Evolutionary conservation across 2,113 vertebrate species (phyloP).

Genomic region (Brachypteracias leptosomus): DNA sequence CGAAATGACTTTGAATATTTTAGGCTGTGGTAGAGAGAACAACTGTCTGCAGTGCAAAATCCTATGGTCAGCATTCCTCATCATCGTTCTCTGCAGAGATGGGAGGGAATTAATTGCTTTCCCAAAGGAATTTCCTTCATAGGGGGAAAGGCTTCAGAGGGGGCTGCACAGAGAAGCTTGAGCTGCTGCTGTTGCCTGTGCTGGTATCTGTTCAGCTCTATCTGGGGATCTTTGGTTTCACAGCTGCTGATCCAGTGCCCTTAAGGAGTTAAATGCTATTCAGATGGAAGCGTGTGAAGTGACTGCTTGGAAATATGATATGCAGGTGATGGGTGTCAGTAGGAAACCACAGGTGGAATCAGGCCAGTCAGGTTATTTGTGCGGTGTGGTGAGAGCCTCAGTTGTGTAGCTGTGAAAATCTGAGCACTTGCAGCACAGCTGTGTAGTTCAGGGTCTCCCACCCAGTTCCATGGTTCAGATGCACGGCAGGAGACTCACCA

Average conservation of each 20-base stretch:
- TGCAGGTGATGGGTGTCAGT: not conserved
- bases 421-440: not conserved
- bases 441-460: not conserved
- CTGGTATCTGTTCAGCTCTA: not conserved
- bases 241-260: not conserved
- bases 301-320: not conserved
- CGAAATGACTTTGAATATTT: not conserved
- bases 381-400: rapidly evolving
- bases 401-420: not conserved
- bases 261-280: conserved; percentile 18
- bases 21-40: not conserved
- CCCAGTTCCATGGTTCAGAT: not conserved
- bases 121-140: not conserved
- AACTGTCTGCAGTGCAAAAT: not conserved
- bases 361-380: not conserved
- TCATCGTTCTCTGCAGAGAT: not conserved
- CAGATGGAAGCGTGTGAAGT: not conserved
- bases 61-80: not conserved
- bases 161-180: not conserved
- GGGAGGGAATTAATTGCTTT: not conserved
- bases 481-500: not conserved
- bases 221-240: not conserved
- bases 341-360: not conserved
- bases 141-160: not conserved
- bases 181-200: not conserved